A percentile compares a stretch with the other conserved stretches of the same genome.
Evolutionary conservation across 2,113 vertebrate species (phyloP).

Genomic region (Montifringilla adamsi): DNA sequence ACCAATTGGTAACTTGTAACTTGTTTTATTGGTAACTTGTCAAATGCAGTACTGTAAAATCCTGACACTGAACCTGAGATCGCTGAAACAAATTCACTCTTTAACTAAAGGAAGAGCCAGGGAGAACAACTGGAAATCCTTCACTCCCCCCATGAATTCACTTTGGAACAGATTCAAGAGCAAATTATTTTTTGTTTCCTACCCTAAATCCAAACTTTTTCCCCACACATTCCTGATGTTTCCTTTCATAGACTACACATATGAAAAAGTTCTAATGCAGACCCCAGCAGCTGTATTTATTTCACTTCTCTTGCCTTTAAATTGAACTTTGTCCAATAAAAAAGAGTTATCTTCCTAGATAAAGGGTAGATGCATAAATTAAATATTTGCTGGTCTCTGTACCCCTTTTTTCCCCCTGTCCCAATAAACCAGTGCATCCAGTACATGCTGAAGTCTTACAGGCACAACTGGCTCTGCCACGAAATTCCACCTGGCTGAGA

Average conservation of each 20-base stretch:
- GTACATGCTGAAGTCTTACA: fast-evolving
- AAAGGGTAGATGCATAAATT: neutral
- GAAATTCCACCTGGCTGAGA: neutral
- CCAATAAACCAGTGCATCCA: neutral
- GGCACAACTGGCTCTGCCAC: neutral
- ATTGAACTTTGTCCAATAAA: neutral
- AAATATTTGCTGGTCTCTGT: neutral
- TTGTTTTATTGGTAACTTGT: neutral
- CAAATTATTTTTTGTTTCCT: neutral
- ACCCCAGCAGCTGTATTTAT: neutral
- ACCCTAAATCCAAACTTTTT: neutral
- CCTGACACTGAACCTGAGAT: neutral
- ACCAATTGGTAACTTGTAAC: too few species aligned
- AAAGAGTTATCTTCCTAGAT: neutral
- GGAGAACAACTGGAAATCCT: neutral
- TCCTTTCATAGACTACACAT: neutral
- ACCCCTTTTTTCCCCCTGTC: neutral
- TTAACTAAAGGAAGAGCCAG: neutral
- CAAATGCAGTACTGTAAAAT: neutral
- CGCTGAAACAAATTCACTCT: fast-evolving
- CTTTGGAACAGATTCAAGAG: neutral
- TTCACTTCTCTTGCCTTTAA: neutral
- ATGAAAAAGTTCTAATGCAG: neutral
- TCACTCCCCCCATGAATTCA: neutral
- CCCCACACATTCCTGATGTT: neutral